phyloP scores from a whole-genome alignment of 2,888 invertebrate genomes.

The Tachina lurida region DNA sequence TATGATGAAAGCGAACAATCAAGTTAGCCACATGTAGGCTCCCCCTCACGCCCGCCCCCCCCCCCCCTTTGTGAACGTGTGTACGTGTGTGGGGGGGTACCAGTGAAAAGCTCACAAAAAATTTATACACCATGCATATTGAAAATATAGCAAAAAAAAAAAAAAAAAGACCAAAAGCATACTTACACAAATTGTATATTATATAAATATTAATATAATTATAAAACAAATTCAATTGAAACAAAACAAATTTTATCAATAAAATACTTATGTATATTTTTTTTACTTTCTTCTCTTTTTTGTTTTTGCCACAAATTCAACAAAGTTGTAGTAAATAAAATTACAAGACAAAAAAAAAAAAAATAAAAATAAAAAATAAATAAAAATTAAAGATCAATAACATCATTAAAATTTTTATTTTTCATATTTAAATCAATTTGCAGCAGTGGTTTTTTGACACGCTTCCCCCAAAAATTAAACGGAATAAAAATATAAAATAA shows the following conservation, averaged over 20 bases:
- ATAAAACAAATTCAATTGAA: background rate
- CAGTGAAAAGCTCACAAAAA: constrained; percentile 27
- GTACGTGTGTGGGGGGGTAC: no score
- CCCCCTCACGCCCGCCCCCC: constrained; percentile 1
- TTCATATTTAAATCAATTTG: constrained; percentile 28
- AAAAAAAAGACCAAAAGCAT: background rate
- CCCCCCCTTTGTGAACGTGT: background rate
- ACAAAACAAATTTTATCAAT: constrained; percentile 7
- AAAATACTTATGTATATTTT: background rate
- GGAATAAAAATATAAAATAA: constrained; percentile 15
- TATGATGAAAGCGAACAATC: background rate
- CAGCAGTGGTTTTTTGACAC: constrained; percentile 22
- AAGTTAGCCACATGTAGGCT: background rate
- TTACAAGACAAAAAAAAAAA: constrained; percentile 33
- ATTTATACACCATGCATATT: background rate
- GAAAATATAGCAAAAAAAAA: no score
- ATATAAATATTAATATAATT: background rate
- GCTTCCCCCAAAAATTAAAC: constrained; percentile 17
- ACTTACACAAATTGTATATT: background rate
- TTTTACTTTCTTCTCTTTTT: background rate
- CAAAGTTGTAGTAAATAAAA: constrained; percentile 24
- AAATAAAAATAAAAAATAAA: constrained; percentile 2
- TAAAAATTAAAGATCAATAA: constrained; percentile 50
- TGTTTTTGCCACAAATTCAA: constrained; percentile 14
- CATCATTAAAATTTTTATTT: constrained; percentile 35